Percentiles rank a stretch among this genome's conserved stretches.
Evolutionary conservation across 2,888 invertebrate genomes (phyloP).

Genomic region (Junonia oenone): DNA sequence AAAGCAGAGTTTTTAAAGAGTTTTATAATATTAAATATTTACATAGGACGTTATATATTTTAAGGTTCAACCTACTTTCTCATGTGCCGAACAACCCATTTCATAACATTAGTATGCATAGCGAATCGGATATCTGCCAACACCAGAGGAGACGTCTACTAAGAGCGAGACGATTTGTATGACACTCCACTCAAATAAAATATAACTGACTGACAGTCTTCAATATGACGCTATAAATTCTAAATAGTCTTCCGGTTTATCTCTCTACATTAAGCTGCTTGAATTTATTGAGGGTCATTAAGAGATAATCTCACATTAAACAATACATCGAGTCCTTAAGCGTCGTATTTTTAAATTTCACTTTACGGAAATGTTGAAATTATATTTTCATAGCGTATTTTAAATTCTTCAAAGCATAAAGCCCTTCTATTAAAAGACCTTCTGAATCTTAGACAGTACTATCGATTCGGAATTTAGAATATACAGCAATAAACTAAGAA

Average conservation of each 20-base stretch:
- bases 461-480: too few relatives aligned
- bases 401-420: too few relatives aligned
- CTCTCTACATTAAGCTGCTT: neutral
- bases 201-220: neutral
- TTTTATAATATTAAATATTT: neutral
- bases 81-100: neutral
- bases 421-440: too few relatives aligned
- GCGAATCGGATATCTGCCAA: constrained; percentile 1
- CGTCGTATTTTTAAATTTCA: neutral
- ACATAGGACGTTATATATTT: neutral
- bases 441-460: too few relatives aligned
- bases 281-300: neutral
- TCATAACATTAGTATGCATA: constrained; percentile 4
- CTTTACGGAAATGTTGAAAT: too few relatives aligned
- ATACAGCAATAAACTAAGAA: too few relatives aligned
- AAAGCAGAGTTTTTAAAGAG: too few relatives aligned
- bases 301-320: neutral
- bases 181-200: neutral
- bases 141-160: neutral
- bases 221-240: neutral
- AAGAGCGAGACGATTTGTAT: neutral
- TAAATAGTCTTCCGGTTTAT: neutral
- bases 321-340: neutral
- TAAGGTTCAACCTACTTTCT: neutral
- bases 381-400: too few relatives aligned